These are phyloP conservation scores for Thymelicus acteon DNA, from an alignment of 2,888 invertebrate species.

Conservation along the genomic window DNA sequence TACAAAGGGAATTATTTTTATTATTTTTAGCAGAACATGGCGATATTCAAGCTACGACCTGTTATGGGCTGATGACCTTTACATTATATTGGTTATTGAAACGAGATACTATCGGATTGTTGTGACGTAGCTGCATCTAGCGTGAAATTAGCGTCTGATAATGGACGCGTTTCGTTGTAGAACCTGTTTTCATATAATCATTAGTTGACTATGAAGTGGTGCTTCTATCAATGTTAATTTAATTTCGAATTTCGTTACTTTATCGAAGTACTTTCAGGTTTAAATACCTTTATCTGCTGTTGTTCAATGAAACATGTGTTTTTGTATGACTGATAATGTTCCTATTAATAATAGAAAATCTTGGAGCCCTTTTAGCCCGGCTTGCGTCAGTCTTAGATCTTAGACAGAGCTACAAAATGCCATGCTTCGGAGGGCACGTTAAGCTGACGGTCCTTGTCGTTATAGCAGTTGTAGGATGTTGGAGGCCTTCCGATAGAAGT, in stretches of 20 bases:
- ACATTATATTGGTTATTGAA: slow-evolving; percentile 23
- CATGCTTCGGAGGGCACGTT: no score
- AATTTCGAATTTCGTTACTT: slow-evolving; percentile 3
- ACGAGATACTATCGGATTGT: slow-evolving; percentile 29
- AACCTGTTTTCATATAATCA: slow-evolving; percentile 32
- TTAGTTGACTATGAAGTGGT: slow-evolving; percentile 20
- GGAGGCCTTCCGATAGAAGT: no score
- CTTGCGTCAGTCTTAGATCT: no score
- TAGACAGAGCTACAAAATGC: no score
- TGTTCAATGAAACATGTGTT: no score
- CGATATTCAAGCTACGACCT: slow-evolving; percentile 1
- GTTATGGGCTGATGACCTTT: slow-evolving; percentile 25
- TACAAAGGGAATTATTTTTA: neutral
- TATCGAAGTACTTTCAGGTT: slow-evolving; percentile 2
- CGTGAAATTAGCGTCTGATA: slow-evolving; percentile 36
- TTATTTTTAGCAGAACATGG: neutral
- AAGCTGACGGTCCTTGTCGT: no score
- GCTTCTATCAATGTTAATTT: slow-evolving; percentile 21
- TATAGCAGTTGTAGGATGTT: no score
- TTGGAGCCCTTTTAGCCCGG: no score
- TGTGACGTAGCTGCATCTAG: slow-evolving; percentile 33
- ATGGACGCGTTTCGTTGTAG: slow-evolving; percentile 27
- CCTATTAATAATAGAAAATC: neutral
- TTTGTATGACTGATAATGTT: neutral
- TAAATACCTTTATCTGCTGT: neutral